phyloP scores from a whole-genome alignment of 2,113 vertebrate species.

The Tachycineta bicolor region DNA sequence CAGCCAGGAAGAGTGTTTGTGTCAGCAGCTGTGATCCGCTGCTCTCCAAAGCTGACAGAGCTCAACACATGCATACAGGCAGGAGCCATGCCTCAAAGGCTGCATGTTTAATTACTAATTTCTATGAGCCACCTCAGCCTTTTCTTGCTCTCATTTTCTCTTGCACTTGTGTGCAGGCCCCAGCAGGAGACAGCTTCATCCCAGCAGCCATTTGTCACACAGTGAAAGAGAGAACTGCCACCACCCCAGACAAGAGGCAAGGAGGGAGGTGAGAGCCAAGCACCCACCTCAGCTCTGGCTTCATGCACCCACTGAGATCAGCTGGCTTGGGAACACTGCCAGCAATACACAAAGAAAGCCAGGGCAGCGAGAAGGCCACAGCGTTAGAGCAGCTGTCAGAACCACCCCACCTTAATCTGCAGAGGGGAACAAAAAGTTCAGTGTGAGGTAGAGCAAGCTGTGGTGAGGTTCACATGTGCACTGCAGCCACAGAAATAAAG shows the following conservation, averaged over 20 bases:
- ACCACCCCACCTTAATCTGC: neutral
- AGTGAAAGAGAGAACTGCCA: neutral
- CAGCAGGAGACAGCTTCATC: neutral
- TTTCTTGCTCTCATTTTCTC: neutral
- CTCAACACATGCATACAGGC: neutral
- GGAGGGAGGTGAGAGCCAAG: neutral
- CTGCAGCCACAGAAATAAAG: neutral
- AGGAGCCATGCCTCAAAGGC: neutral
- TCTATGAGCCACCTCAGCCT: neutral
- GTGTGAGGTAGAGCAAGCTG: neutral
- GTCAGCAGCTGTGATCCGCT: neutral
- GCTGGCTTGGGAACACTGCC: neutral
- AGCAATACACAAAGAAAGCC: neutral
- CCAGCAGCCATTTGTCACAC: neutral
- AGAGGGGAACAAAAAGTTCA: neutral
- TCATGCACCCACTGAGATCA: neutral
- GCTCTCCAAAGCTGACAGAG: neutral
- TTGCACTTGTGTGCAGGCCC: rapidly evolving
- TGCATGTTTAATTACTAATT: neutral
- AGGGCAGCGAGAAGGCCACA: rapidly evolving
- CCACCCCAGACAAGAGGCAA: rapidly evolving
- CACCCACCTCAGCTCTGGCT: neutral
- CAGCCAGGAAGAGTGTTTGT: neutral
- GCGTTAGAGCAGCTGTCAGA: neutral
- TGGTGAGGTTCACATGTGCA: neutral